Conservation (phyloP, 2,888 invertebrate species). For the Eupeodes luniger region DNA sequence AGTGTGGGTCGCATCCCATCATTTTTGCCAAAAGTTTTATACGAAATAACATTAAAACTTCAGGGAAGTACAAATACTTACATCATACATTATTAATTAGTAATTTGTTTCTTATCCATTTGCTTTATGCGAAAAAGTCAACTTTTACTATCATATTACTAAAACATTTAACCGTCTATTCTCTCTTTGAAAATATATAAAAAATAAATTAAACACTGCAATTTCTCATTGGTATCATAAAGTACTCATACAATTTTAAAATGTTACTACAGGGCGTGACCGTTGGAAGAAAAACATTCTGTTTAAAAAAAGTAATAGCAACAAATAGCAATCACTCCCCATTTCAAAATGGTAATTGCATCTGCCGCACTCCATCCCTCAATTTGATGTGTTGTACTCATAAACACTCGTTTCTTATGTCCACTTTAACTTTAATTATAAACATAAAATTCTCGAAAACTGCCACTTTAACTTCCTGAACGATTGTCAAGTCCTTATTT, state of each 20-base stretch:
- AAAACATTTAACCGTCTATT: not conserved
- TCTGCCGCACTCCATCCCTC: not conserved
- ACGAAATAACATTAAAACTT: too few species aligned
- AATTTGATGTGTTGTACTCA: not conserved
- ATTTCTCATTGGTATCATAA: not conserved
- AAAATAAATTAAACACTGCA: not conserved
- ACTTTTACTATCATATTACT: not conserved
- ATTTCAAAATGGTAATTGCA: constrained; percentile 17
- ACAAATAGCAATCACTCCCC: not conserved
- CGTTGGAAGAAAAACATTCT: not conserved
- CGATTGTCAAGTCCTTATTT: constrained; percentile 14
- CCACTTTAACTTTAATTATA: constrained; percentile 31
- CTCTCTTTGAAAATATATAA: not conserved
- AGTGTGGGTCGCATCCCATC: too few species aligned
- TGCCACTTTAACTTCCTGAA: constrained; percentile 34
- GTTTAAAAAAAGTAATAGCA: not conserved
- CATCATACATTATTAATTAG: too few species aligned
- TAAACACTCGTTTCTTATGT: not conserved
- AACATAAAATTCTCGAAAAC: constrained; percentile 34
- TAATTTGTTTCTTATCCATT: too few species aligned
- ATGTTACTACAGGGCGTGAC: not conserved
- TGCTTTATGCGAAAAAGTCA: not conserved
- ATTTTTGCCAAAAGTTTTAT: too few species aligned
- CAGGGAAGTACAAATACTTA: too few species aligned
- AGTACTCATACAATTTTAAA: not conserved